phyloP scores from a whole-genome alignment of 2,113 vertebrate genomes.

The Leucosticte australis region DNA sequence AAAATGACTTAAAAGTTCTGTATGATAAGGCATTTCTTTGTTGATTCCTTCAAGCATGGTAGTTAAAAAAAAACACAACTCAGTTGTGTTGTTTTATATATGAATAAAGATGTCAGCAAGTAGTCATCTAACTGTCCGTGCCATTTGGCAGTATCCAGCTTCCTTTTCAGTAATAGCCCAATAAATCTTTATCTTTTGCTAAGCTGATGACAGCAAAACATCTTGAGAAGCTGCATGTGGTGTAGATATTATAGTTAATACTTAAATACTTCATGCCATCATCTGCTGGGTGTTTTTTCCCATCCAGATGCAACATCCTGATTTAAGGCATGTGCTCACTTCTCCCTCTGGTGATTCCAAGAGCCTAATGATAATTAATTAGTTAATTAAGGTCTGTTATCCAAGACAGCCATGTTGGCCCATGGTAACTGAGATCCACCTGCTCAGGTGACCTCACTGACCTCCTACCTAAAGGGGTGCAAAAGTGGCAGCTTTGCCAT shows the following conservation, averaged over 20 bases:
- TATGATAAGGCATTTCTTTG: constrained; percentile 3
- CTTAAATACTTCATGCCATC: constrained; percentile 39
- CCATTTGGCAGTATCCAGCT: constrained; percentile 59
- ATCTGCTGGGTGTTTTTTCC: background rate
- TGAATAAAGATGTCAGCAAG: constrained; percentile 45
- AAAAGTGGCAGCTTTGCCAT: background rate
- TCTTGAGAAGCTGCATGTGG: constrained; percentile 64
- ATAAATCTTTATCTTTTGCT: constrained; percentile 66
- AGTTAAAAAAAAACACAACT: constrained; percentile 39
- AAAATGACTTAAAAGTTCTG: background rate
- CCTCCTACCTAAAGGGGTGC: fast-evolving
- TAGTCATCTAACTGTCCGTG: constrained; percentile 57
- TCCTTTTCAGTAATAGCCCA: constrained; percentile 59
- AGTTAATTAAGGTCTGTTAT: background rate
- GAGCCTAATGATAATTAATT: background rate
- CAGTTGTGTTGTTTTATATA: constrained; percentile 12
- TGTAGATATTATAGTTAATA: constrained; percentile 16
- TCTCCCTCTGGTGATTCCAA: constrained; percentile 31
- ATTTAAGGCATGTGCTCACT: background rate
- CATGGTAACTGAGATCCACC: background rate
- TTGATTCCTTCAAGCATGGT: background rate
- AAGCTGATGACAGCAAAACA: constrained; percentile 54
- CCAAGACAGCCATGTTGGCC: fast-evolving
- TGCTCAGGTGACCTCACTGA: background rate
- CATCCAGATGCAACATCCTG: constrained; percentile 23